phyloP scores from a whole-genome alignment of 2,888 invertebrate species.

The Marasmarcha lunaedactyla region DNA sequence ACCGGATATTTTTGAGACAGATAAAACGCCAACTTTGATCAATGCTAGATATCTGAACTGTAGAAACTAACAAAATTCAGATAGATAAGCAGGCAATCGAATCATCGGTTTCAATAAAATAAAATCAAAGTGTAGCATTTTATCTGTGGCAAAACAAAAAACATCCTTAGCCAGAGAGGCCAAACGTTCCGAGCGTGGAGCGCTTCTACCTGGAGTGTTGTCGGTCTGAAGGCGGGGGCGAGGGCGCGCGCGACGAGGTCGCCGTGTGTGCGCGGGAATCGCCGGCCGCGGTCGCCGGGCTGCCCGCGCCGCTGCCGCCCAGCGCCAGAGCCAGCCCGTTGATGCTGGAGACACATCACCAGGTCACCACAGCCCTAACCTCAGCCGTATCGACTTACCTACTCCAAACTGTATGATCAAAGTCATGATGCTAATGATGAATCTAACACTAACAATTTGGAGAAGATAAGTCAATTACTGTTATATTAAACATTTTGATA shows the following conservation, averaged over 20 bases:
- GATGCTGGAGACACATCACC: conserved; percentile 69
- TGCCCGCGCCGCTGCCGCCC: conserved; percentile 58
- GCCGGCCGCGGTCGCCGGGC: conserved; percentile 35
- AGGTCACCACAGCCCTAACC: conserved; percentile 65
- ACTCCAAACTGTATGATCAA: too few relatives aligned
- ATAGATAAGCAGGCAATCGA: too few relatives aligned
- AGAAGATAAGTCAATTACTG: conserved; percentile 49
- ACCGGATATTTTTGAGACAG: conserved; percentile 30
- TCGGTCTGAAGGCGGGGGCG: conserved; percentile 56
- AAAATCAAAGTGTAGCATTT: conserved; percentile 16
- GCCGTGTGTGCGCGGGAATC: conserved; percentile 47
- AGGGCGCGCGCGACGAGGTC: conserved; percentile 55
- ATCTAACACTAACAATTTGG: conserved; percentile 37
- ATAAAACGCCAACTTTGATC: conserved; percentile 32
- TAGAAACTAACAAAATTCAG: not conserved
- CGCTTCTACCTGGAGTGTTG: conserved; percentile 66
- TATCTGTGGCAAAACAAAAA: conserved; percentile 16
- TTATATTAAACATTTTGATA: not conserved
- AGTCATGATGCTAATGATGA: too few relatives aligned
- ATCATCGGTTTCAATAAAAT: too few relatives aligned
- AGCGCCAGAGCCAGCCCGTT: conserved; percentile 70
- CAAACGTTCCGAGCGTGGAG: conserved; percentile 54
- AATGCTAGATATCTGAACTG: not conserved
- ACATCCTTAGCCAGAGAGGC: conserved; percentile 47
- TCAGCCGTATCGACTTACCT: conserved; percentile 38